Evolutionary conservation across 1,140 invertebrate species (phyloP).

Genomic region (Andricus grossulariae): DNA sequence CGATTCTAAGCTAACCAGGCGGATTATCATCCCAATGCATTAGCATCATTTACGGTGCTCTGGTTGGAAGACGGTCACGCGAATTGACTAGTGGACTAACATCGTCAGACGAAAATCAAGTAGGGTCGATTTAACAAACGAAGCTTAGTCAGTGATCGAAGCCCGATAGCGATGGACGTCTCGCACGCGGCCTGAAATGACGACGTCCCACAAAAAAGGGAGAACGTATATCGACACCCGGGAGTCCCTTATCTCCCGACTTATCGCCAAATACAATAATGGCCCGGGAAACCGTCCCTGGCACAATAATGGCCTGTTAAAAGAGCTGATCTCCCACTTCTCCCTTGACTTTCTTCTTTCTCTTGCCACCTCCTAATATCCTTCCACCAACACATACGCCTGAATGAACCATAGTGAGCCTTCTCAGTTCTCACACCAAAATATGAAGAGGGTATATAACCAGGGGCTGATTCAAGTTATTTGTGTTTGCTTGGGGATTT

Average conservation of each 20-base stretch:
- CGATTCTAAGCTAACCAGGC: slow-evolving; percentile 15
- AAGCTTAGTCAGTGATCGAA: slow-evolving; percentile 59
- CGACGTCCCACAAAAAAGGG: slow-evolving; percentile 41
- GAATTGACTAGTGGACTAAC: slow-evolving; percentile 19
- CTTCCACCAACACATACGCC: slow-evolving; percentile 1
- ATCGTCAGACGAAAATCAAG: slow-evolving; percentile 26
- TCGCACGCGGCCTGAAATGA: slow-evolving; percentile 56
- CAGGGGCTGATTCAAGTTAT: slow-evolving; percentile 46
- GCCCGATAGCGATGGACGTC: slow-evolving; percentile 47
- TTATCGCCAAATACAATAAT: slow-evolving; percentile 66
- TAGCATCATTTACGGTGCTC: slow-evolving; percentile 15
- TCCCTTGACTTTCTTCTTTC: neutral
- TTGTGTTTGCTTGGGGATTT: slow-evolving; percentile 58
- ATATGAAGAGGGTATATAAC: slow-evolving; percentile 32
- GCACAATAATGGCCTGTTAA: slow-evolving; percentile 61
- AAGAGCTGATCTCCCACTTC: slow-evolving; percentile 43
- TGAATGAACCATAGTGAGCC: neutral
- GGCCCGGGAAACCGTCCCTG: slow-evolving; percentile 51
- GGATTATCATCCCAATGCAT: slow-evolving; percentile 4
- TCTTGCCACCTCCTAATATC: slow-evolving; percentile 11
- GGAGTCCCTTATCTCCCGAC: slow-evolving; percentile 59
- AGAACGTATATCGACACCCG: slow-evolving; percentile 45
- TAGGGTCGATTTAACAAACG: slow-evolving; percentile 52
- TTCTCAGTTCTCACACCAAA: neutral
- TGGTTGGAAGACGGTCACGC: slow-evolving; percentile 23